Evolutionary conservation across 23 tunicate species (phyloP).

Genomic region (Diplosoma virens): DNA sequence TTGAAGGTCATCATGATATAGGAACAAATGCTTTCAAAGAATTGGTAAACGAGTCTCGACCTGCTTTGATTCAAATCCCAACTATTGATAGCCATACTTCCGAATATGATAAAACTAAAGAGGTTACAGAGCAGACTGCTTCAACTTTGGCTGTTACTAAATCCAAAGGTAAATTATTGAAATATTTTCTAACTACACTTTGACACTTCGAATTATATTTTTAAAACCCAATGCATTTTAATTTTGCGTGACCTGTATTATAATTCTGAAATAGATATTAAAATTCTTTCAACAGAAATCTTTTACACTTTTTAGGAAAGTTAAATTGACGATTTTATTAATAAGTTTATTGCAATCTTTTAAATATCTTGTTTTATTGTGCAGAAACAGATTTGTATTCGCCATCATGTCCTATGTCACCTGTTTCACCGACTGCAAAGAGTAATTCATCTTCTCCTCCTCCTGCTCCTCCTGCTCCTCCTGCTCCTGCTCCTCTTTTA

Average conservation of each 20-base stretch:
- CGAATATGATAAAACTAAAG: not conserved
- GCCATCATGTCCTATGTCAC: slow-evolving; percentile 57
- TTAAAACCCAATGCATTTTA: too few relatives aligned
- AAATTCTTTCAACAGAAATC: too few relatives aligned
- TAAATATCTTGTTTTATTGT: not conserved
- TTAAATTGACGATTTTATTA: too few relatives aligned
- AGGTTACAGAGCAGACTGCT: too few relatives aligned
- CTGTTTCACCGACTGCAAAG: not conserved
- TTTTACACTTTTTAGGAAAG: too few relatives aligned
- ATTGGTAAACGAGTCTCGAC: slow-evolving; percentile 2
- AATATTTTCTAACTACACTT: too few relatives aligned
- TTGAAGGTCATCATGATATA: not conserved
- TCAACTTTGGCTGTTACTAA: too few relatives aligned
- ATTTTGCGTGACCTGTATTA: too few relatives aligned
- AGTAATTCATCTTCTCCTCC: too few relatives aligned
- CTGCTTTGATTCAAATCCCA: slow-evolving; percentile 51
- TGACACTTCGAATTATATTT: too few relatives aligned
- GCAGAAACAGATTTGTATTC: slow-evolving; percentile 32
- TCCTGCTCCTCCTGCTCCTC: too few relatives aligned
- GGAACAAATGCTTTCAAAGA: not conserved
- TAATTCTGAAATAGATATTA: not conserved
- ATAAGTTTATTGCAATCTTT: not conserved
- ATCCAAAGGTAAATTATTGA: too few relatives aligned
- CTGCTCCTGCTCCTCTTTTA: not conserved
- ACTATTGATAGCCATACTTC: slow-evolving; percentile 38